Conservation (phyloP, 2,888 invertebrate genomes). For the Coecobrya sp. region DNA sequence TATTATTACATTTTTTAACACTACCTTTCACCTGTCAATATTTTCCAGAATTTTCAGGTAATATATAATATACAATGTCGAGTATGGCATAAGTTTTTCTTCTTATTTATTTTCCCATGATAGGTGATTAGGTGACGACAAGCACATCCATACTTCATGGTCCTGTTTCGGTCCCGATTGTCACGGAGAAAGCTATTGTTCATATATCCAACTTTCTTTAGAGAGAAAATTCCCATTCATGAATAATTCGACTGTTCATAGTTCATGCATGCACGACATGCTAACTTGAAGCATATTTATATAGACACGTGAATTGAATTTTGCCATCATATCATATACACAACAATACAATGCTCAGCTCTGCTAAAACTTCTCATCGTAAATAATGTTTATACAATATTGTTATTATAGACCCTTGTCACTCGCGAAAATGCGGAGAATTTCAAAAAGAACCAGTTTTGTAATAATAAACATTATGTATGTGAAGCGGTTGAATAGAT, state of each 20-base stretch:
- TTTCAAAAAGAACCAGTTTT: background rate
- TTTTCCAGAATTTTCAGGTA: too few relatives aligned
- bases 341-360: background rate
- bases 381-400: background rate
- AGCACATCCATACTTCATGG: too few relatives aligned
- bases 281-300: conserved; percentile 1
- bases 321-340: too few relatives aligned
- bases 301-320: conserved; percentile 36
- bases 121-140: too few relatives aligned
- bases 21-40: too few relatives aligned
- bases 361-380: background rate
- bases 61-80: too few relatives aligned
- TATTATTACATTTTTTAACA: too few relatives aligned
- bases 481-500: conserved; percentile 35
- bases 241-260: conserved; percentile 55
- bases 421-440: background rate
- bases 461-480: too few relatives aligned
- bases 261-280: conserved; percentile 61
- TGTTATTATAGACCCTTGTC: background rate
- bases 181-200: background rate
- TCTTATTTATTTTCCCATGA: too few relatives aligned
- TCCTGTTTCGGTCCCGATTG: too few relatives aligned
- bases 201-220: background rate
- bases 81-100: too few relatives aligned
- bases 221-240: conserved; percentile 18